Evolutionary conservation across 2,113 vertebrate genomes (phyloP).

Genomic region (Hippocampus mohnikei): DNA sequence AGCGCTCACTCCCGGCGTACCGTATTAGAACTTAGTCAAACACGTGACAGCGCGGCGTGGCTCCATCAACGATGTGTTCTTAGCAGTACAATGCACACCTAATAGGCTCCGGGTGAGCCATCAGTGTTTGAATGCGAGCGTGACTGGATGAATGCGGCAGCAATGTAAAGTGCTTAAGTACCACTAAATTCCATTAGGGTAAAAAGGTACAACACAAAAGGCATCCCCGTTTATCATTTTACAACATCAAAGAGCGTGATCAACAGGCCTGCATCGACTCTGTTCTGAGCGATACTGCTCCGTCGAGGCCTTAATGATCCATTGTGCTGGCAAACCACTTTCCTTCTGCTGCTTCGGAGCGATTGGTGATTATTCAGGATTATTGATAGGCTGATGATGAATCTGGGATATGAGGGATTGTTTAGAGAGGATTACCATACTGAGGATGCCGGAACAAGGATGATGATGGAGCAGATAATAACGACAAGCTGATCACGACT

Average conservation of each 20-base stretch:
- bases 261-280: constrained; percentile 48
- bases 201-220: constrained; percentile 9
- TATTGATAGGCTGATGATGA: constrained; percentile 60
- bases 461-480: constrained; percentile 29
- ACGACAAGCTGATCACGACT: constrained; percentile 35
- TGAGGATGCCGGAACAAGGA: constrained; percentile 34
- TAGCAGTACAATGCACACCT: neutral
- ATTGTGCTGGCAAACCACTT: constrained; percentile 35
- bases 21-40: constrained; percentile 19
- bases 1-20: neutral
- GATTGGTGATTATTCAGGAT: constrained; percentile 57
- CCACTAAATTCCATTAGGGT: constrained; percentile 12
- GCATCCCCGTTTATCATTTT: constrained; percentile 2
- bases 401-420: constrained; percentile 55
- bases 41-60: neutral
- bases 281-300: constrained; percentile 24
- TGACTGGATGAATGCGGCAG: constrained; percentile 2
- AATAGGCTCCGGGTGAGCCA: constrained; percentile 10
- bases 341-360: constrained; percentile 39
- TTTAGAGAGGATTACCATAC: constrained; percentile 56
- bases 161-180: constrained; percentile 8
- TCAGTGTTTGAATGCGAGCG: constrained; percentile 5
- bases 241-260: constrained; percentile 53
- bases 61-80: constrained; percentile 4
- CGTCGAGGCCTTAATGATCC: constrained; percentile 28